phyloP scores from a whole-genome alignment of 2,888 invertebrate genomes.

The Aphidoletes aphidimyza region DNA sequence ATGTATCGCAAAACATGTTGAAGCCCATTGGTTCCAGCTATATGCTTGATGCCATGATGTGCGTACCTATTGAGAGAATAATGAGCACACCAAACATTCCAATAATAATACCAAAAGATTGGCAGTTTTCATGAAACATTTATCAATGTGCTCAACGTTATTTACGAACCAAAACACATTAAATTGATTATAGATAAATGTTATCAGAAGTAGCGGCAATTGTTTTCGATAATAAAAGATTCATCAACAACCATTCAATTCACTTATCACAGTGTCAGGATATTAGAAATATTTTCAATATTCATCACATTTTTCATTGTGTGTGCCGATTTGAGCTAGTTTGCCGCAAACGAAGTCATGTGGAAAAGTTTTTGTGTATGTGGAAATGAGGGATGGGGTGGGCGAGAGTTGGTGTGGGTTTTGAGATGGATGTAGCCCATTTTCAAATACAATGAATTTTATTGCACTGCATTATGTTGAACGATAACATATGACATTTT shows the following conservation, averaged over 20 bases:
- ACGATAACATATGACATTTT: constrained; percentile 11
- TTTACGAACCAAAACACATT: too few species aligned
- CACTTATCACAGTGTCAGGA: not conserved
- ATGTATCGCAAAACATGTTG: too few species aligned
- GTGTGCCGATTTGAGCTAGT: too few species aligned
- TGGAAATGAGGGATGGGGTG: not conserved
- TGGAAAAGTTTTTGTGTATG: not conserved
- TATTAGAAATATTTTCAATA: not conserved
- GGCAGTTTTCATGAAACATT: not conserved
- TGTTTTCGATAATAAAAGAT: not conserved
- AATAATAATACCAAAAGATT: not conserved
- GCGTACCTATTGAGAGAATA: too few species aligned
- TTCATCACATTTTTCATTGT: not conserved
- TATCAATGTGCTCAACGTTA: not conserved
- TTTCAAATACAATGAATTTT: not conserved
- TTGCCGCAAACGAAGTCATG: not conserved
- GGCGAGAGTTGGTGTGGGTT: too few species aligned
- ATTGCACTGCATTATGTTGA: constrained; percentile 10
- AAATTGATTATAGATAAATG: not conserved
- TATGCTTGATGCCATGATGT: too few species aligned
- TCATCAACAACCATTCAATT: not conserved
- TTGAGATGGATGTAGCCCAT: not conserved
- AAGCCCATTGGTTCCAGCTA: too few species aligned
- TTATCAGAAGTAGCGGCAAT: not conserved
- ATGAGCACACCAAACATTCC: too few species aligned